Evolutionary conservation across 2,888 invertebrate genomes (phyloP).

Genomic region (Rhagonycha lutea): DNA sequence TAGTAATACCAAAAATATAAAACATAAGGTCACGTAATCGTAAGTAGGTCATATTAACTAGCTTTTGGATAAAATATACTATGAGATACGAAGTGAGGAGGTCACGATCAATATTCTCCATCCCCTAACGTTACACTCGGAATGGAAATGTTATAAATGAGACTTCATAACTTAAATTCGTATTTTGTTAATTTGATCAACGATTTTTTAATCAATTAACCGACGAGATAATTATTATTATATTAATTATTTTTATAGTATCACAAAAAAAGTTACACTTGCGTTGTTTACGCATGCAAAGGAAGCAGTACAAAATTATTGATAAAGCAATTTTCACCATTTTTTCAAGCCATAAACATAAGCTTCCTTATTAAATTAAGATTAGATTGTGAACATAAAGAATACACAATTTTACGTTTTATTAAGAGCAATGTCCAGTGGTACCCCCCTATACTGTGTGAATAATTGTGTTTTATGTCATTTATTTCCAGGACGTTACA

Average conservation of each 20-base stretch:
- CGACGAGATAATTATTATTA: not conserved
- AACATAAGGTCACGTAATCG: slow-evolving; percentile 23
- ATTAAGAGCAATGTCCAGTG: no score
- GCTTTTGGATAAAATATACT: slow-evolving; percentile 25
- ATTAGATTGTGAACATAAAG: not conserved
- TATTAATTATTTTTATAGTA: not conserved
- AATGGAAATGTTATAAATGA: slow-evolving; percentile 7
- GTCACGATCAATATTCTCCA: slow-evolving; percentile 22
- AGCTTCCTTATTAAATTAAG: not conserved
- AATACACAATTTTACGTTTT: not conserved
- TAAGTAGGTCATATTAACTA: slow-evolving; percentile 25
- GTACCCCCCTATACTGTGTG: no score
- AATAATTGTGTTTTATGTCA: no score
- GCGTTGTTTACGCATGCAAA: not conserved
- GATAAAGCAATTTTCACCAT: not conserved
- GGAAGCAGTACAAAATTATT: not conserved
- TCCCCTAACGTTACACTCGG: slow-evolving; percentile 5
- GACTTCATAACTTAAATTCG: not conserved
- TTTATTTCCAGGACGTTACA: no score
- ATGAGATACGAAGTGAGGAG: slow-evolving; percentile 14
- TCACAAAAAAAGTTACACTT: not conserved
- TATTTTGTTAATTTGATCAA: not conserved
- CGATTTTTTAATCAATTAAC: not conserved
- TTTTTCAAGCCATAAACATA: not conserved
- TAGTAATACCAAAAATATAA: not conserved